Evolutionary conservation across 2,888 invertebrate genomes (phyloP).

Genomic region (Xestoiulus laeticollis): DNA sequence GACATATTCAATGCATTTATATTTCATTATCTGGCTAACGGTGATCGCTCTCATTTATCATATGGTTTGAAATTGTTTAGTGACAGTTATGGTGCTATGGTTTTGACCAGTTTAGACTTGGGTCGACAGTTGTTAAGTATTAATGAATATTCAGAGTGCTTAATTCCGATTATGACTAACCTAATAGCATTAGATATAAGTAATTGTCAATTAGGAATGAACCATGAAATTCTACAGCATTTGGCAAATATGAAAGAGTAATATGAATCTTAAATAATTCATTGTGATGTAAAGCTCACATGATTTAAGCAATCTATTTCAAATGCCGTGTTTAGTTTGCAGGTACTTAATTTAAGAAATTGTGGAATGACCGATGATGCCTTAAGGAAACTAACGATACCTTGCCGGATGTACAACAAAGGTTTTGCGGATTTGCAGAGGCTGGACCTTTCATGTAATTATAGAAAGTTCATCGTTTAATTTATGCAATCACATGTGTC

Average conservation of each 20-base stretch:
- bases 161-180: conserved; percentile 46
- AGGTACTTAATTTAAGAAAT: conserved; percentile 44
- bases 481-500: neutral
- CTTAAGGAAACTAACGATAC: conserved; percentile 46
- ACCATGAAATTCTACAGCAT: conserved; percentile 47
- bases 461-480: too few species aligned
- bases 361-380: conserved; percentile 23
- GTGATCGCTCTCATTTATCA: neutral
- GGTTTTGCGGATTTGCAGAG: conserved; percentile 20
- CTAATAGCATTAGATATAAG: conserved; percentile 41
- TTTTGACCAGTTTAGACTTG: conserved; percentile 43
- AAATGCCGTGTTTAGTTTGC: conserved; percentile 44
- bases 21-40: neutral
- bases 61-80: conserved; percentile 36
- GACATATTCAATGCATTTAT: neutral
- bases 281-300: neutral
- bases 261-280: neutral
- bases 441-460: conserved; percentile 47
- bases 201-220: conserved; percentile 47
- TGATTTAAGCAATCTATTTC: neutral
- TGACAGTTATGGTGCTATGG: conserved; percentile 41
- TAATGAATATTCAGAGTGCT: conserved; percentile 45
- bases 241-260: conserved; percentile 47
- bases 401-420: conserved; percentile 30
- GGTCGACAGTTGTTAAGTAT: neutral